Conservation (phyloP, 2,797 vertebrate species). For the Oophaga sylvatica region DNA sequence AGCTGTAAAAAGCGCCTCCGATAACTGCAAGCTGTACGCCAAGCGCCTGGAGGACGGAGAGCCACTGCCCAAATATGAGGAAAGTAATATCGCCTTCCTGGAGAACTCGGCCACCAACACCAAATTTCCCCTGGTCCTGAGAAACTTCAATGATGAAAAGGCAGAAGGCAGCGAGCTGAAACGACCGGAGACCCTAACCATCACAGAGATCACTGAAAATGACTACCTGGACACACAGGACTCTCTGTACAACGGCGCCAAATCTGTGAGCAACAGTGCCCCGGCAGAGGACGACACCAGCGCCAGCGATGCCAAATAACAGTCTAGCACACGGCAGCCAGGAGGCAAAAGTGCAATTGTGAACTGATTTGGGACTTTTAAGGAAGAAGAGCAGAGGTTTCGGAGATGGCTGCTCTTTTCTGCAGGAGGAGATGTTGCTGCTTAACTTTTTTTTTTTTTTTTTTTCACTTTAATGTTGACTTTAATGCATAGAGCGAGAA, state of each 20-base stretch:
- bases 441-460: conserved; percentile 78
- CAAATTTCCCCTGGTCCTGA: conserved; percentile 87
- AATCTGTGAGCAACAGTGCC: conserved; percentile 68
- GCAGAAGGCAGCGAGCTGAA: conserved; percentile 73
- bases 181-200: conserved; percentile 70
- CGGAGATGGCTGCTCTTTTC: conserved; percentile 71
- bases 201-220: conserved; percentile 70
- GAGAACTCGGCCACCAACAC: conserved; percentile 82
- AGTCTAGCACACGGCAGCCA: conserved; percentile 69
- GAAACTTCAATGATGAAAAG: conserved; percentile 82
- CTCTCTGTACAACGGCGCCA: conserved; percentile 76
- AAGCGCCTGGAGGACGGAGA: conserved; percentile 81
- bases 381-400: conserved; percentile 66
- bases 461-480: conserved; percentile 59
- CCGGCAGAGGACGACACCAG: conserved; percentile 70
- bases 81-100: conserved; percentile 85
- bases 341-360: conserved; percentile 67
- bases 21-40: conserved; percentile 80
- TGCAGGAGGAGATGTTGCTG: conserved; percentile 78
- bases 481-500: not conserved
- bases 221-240: conserved; percentile 81
- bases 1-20: conserved; percentile 78
- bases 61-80: conserved; percentile 83
- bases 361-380: conserved; percentile 63
- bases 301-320: conserved; percentile 81